Evolutionary conservation across 1,140 invertebrate genomes (phyloP).

Genomic region (Solen grandis): DNA sequence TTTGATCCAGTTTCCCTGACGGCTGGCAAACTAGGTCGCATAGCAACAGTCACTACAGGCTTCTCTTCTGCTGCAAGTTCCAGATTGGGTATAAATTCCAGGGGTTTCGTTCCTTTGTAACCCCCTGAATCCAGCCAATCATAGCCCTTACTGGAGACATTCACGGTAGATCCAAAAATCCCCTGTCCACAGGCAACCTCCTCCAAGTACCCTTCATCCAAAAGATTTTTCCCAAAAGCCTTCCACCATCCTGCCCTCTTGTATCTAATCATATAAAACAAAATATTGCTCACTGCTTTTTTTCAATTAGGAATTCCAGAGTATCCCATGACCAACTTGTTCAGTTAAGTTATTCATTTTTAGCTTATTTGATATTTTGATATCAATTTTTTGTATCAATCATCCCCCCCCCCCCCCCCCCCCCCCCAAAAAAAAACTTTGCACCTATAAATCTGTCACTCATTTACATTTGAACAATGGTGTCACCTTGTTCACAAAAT

Average conservation of each 20-base stretch:
- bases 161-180: conserved; percentile 75
- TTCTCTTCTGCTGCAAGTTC: conserved; percentile 60
- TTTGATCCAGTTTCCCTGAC: no score
- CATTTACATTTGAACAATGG: no score
- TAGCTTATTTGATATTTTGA: no score
- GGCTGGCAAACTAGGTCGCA: not conserved
- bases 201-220: conserved; percentile 76
- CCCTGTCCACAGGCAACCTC: conserved; percentile 64
- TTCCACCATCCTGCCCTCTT: conserved; percentile 85
- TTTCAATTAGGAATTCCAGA: not conserved
- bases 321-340: not conserved
- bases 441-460: no score
- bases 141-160: conserved; percentile 71
- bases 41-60: conserved; percentile 24
- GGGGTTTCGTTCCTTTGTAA: not conserved
- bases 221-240: conserved; percentile 82
- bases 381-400: no score
- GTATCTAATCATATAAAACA: conserved; percentile 66
- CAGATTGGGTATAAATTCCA: conserved; percentile 57
- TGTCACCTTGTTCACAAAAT: no score
- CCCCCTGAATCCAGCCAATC: conserved; percentile 61
- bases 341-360: no score
- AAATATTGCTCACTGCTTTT: not conserved
- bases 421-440: no score
- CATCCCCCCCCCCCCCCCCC: no score